Base-by-base conservation (phyloP, 2,797 vertebrate genomes). In the Chaenodraco wilsoni region DNA sequence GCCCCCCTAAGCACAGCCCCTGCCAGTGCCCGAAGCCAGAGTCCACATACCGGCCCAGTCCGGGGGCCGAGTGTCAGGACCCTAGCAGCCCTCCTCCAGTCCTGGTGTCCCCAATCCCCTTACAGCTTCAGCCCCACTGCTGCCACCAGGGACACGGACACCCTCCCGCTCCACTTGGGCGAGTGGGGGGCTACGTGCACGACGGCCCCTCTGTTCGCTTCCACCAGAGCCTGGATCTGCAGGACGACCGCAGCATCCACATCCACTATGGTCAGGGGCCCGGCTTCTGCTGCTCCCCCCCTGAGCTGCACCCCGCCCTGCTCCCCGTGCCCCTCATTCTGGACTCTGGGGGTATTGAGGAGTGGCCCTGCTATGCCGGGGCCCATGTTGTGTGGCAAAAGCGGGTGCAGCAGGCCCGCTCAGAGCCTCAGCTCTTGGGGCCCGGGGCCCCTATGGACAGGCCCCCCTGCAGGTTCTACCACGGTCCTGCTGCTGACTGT, bases 311-410 rank as follows among this genome's bases (percentile, higher is more conserved):
- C 69, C 94, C 96, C 0, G 74, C 92, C 10, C 61, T 97, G 84
- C 91, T 97, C 71, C 94, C 95, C 0, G 92, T 95, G 77, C 95
- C 95, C 64, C 91, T 96, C 43, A 94, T 95, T 70, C 83, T 95
- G 87, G 95, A 95, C 85, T 94, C 94, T 13, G 93, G 92, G 49
- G 92, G 90, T 46, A 84, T 95, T 63, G 92, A 93, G 40, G 95
- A 95, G 1, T 87, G 94, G 87, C 88, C 93, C 14, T 94, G 91
- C 54, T 81, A 92, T 76, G 83, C 93, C 0, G 93, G 94, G 69
- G 88, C 95, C 49, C 94, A 88, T 50, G 92, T 94, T 0, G 95
- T 96, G 59, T 97, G 96, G 95, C 94, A 96, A 78, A 95, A 94
- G 82, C 93, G 93, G 73, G 94, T 95, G 74, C 95, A 94, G 1